A percentile compares a stretch with the other conserved stretches of the same genome.
Evolutionary conservation across 2,797 vertebrate species (phyloP).

Genomic region (Denticeps clupeoides): DNA sequence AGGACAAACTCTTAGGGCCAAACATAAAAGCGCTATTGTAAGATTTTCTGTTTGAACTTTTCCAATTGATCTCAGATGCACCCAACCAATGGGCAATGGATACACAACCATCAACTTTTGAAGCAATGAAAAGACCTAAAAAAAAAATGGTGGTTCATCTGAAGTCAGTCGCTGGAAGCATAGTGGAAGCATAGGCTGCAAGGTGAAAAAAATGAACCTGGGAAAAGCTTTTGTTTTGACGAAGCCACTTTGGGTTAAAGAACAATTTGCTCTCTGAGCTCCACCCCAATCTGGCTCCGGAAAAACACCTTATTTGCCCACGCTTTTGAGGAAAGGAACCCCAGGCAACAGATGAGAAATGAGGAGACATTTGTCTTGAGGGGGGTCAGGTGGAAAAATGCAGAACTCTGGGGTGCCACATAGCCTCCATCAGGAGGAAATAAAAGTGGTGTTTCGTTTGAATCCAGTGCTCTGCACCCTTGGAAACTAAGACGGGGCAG

Average conservation of each 20-base stretch:
- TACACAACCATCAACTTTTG: not conserved
- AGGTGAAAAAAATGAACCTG: not conserved
- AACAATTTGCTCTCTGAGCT: not conserved
- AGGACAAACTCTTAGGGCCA: too few relatives aligned
- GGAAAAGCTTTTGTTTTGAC: not conserved
- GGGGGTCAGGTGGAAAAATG: not conserved
- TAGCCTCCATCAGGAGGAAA: not conserved
- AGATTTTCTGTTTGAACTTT: conserved; percentile 7
- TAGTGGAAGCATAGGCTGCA: not conserved
- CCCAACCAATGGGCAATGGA: not conserved
- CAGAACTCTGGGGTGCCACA: not conserved
- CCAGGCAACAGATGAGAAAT: not conserved
- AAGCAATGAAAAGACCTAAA: not conserved
- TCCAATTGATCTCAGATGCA: conserved; percentile 8
- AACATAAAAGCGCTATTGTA: not conserved
- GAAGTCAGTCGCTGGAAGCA: not conserved
- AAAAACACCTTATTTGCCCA: too few relatives aligned
- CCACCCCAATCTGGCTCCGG: too few relatives aligned
- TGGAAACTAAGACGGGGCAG: too few relatives aligned
- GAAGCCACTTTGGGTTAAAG: not conserved
- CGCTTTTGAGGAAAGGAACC: not conserved
- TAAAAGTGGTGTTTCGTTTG: not conserved
- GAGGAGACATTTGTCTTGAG: not conserved
- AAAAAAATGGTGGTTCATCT: not conserved
- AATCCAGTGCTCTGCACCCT: not conserved